Percentiles rank a stretch among this genome's conserved stretches.
These are phyloP conservation scores for Norana najaformis DNA, from an alignment of 2,888 invertebrate species.

Conservation along the genomic window DNA sequence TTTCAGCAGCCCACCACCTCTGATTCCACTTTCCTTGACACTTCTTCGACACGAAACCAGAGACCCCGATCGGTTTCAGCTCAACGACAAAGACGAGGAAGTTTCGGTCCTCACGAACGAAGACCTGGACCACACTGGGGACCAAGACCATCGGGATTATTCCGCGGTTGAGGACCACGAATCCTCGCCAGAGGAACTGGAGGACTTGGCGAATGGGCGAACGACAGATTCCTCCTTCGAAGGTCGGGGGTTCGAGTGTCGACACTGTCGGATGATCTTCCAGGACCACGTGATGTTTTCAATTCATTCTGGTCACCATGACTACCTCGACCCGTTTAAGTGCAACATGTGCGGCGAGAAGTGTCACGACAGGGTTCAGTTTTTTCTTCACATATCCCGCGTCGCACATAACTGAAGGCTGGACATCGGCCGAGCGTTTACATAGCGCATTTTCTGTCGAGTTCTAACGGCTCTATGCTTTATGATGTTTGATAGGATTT, in stretches of 20 bases:
- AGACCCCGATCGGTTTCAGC: not conserved
- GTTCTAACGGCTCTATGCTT: not conserved
- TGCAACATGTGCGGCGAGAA: conserved; percentile 93
- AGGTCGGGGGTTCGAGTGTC: conserved; percentile 67
- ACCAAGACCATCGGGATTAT: not conserved
- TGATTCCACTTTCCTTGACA: not conserved
- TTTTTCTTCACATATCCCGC: conserved; percentile 76
- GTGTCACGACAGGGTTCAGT: conserved; percentile 80
- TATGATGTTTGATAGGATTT: no score
- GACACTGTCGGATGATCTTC: conserved; percentile 86
- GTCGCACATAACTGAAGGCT: conserved; percentile 54
- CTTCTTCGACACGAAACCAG: not conserved
- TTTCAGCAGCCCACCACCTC: not conserved
- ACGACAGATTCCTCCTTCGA: not conserved
- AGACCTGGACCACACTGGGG: not conserved
- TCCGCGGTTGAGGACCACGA: not conserved
- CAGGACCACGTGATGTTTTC: conserved; percentile 85
- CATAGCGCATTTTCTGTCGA: not conserved
- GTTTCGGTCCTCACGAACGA: not conserved
- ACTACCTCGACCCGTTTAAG: conserved; percentile 85
- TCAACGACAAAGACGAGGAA: not conserved
- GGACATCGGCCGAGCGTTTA: not conserved
- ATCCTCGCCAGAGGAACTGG: not conserved
- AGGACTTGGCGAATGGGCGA: not conserved
- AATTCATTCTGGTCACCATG: conserved; percentile 96